These are phyloP conservation scores for Synanthedon myopaeformis DNA, from an alignment of 2,888 invertebrate genomes.

Conservation along the genomic window DNA sequence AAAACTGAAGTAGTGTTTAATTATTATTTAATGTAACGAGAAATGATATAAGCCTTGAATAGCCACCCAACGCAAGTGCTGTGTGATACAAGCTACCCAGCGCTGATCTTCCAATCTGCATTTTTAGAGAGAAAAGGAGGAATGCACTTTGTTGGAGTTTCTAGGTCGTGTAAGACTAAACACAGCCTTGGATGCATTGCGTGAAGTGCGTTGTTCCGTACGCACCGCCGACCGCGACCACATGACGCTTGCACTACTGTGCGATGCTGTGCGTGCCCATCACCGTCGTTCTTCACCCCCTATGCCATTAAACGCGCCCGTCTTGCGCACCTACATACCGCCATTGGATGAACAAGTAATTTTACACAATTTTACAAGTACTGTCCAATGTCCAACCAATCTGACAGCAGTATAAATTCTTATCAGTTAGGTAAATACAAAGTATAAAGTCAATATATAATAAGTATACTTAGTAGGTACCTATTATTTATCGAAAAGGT, in stretches of 20 bases:
- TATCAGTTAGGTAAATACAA: too few species aligned
- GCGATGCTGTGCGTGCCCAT: slow-evolving; percentile 41
- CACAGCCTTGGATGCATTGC: slow-evolving; percentile 44
- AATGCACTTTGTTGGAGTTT: slow-evolving; percentile 40
- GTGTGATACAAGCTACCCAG: too few species aligned
- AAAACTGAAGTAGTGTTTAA: too few species aligned
- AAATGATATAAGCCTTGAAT: too few species aligned
- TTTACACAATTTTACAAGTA: not conserved
- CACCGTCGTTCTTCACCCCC: slow-evolving; percentile 22
- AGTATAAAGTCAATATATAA: too few species aligned
- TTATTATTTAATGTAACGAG: too few species aligned
- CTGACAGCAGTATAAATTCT: too few species aligned
- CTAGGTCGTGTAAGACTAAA: slow-evolving; percentile 42
- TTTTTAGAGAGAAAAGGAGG: slow-evolving; percentile 29
- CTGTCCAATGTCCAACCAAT: too few species aligned
- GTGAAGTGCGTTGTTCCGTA: slow-evolving; percentile 36
- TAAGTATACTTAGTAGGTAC: too few species aligned
- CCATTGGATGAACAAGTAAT: slow-evolving; percentile 38
- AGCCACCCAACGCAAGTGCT: too few species aligned
- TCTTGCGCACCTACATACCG: slow-evolving; percentile 35
- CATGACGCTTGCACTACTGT: slow-evolving; percentile 24
- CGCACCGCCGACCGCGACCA: slow-evolving; percentile 33
- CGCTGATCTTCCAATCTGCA: not conserved
- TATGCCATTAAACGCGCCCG: slow-evolving; percentile 11
- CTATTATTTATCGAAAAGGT: too few species aligned